A percentile compares a stretch with the other conserved stretches of the same genome.
phyloP scores from a whole-genome alignment of 2,113 vertebrate species.

The Gallinago jamesoni region DNA sequence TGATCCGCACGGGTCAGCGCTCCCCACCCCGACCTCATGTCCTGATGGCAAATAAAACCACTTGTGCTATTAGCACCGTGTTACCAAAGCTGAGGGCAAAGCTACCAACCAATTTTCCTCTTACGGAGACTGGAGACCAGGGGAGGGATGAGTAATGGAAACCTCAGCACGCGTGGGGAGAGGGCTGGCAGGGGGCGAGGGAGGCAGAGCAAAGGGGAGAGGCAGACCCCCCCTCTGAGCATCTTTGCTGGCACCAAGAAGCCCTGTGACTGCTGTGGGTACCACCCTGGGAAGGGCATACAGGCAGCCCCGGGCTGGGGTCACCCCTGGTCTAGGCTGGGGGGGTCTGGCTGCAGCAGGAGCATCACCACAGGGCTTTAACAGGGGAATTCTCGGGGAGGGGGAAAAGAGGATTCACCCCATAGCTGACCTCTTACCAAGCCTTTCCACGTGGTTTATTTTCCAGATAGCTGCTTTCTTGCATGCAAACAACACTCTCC shows the following conservation, averaged over 20 bases:
- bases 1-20: fast-evolving
- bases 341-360: neutral
- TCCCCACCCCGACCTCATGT: neutral
- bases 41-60: neutral
- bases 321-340: fast-evolving
- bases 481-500: fast-evolving
- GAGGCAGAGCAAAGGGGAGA: neutral
- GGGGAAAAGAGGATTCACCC: neutral
- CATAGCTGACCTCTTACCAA: neutral
- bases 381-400: neutral
- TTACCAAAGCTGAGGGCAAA: neutral
- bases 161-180: fast-evolving
- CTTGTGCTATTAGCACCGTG: neutral
- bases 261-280: fast-evolving
- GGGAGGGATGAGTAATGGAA: neutral
- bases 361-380: neutral
- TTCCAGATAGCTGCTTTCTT: neutral
- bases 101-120: neutral
- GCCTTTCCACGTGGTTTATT: neutral
- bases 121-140: neutral
- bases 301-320: neutral
- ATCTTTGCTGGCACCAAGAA: neutral
- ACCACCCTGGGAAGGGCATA: neutral
- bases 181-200: neutral
- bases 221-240: neutral